Conservation (phyloP, 35 echinoderm and acorn worm genomes). For the Apostichopus californicus region DNA sequence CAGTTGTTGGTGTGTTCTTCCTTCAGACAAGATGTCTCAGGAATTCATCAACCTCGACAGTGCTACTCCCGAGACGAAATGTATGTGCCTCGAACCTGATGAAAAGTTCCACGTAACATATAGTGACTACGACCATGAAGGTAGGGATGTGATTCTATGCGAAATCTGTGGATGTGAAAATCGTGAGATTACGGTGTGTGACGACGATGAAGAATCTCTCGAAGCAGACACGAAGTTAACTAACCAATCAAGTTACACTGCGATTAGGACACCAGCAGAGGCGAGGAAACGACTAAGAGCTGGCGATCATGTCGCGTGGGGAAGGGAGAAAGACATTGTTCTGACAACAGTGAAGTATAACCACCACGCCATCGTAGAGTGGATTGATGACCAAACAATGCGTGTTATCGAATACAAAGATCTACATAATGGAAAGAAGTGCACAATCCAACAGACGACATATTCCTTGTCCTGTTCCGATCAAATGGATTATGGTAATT, state of each 20-base stretch:
- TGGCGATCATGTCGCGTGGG: constrained; percentile 23
- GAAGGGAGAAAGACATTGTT: background rate
- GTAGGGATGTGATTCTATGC: too few species aligned
- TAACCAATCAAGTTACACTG: background rate
- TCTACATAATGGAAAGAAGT: background rate
- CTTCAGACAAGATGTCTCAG: background rate
- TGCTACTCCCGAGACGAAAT: background rate
- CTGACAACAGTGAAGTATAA: background rate
- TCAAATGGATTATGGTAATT: background rate
- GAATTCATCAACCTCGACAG: background rate
- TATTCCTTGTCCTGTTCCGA: background rate
- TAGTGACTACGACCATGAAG: too few species aligned
- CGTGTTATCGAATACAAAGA: background rate
- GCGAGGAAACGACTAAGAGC: background rate
- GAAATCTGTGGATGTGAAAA: too few species aligned
- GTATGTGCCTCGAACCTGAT: background rate
- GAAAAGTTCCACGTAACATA: background rate
- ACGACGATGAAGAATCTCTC: too few species aligned
- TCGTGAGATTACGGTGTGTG: too few species aligned
- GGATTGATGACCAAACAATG: background rate
- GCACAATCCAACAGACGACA: background rate
- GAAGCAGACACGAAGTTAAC: background rate
- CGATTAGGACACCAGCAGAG: background rate
- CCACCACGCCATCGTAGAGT: constrained; percentile 10
- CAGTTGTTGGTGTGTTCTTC: too few species aligned